A percentile compares a stretch with the other conserved stretches of the same genome.
These are phyloP conservation scores for Hystrix cristata DNA, from an alignment of 2,113 vertebrate species.

Conservation along the genomic window DNA sequence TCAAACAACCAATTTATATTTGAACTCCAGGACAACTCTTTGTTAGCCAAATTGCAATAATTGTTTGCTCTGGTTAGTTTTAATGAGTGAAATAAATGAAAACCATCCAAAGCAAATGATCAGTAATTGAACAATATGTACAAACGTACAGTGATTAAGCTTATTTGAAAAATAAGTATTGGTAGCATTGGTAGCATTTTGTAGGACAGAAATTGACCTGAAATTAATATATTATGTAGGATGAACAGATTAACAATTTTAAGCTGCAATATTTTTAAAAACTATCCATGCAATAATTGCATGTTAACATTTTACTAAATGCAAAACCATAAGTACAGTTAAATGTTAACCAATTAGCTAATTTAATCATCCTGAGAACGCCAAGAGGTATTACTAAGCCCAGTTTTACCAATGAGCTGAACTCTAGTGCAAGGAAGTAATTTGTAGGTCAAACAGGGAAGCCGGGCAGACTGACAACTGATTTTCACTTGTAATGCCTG, in stretches of 20 bases:
- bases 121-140: slow-evolving; percentile 18
- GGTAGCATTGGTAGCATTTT: background rate
- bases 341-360: background rate
- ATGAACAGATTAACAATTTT: background rate
- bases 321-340: background rate
- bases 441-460: background rate
- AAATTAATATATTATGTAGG: background rate
- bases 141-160: background rate
- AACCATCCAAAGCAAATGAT: background rate
- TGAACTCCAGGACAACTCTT: slow-evolving; percentile 9
- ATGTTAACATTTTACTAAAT: background rate
- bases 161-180: slow-evolving; percentile 34
- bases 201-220: background rate
- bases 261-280: background rate
- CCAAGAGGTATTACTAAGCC: background rate
- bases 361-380: background rate
- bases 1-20: slow-evolving; percentile 47
- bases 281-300: background rate
- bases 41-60: slow-evolving; percentile 8
- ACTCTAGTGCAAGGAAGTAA: background rate
- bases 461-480: background rate
- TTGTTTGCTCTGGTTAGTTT: slow-evolving; percentile 61
- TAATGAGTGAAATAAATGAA: slow-evolving; percentile 4
- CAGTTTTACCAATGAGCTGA: background rate
- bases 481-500: background rate